A percentile compares a stretch with the other conserved stretches of the same genome.
phyloP scores from a whole-genome alignment of 2,113 vertebrate species.

The Aythya baeri region DNA sequence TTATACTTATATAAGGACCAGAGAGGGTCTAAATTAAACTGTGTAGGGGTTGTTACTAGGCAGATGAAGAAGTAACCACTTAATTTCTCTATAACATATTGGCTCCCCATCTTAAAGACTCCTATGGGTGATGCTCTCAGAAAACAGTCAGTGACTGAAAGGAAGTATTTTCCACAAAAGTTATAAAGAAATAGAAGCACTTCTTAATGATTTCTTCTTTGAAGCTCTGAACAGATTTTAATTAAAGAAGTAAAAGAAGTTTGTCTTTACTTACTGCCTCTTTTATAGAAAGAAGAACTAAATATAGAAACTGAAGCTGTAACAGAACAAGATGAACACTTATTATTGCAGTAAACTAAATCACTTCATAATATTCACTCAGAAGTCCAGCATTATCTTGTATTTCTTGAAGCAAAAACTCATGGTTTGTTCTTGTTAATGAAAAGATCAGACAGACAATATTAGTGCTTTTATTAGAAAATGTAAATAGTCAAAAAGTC shows the following conservation, averaged over 20 bases:
- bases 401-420: not conserved
- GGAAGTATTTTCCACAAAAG: not conserved
- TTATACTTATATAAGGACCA: constrained; percentile 37
- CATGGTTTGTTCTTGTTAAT: not conserved
- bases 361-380: not conserved
- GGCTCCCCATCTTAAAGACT: not conserved
- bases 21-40: constrained; percentile 32
- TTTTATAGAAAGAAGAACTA: not conserved
- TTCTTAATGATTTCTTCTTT: constrained; percentile 4
- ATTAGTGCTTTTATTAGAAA: constrained; percentile 74
- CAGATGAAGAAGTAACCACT: not conserved
- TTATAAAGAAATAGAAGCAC: not conserved
- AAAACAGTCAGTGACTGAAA: not conserved
- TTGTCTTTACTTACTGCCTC: not conserved
- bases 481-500: constrained; percentile 55
- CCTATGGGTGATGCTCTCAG: not conserved
- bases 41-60: not conserved
- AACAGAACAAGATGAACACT: not conserved
- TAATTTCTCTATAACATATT: not conserved
- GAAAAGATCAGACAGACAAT: constrained; percentile 13
- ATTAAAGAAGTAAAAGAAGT: not conserved
- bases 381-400: not conserved
- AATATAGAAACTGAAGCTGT: not conserved
- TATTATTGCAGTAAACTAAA: not conserved
- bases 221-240: constrained; percentile 19